phyloP scores from a whole-genome alignment of 2,113 vertebrate species.

The Otus sunia region DNA sequence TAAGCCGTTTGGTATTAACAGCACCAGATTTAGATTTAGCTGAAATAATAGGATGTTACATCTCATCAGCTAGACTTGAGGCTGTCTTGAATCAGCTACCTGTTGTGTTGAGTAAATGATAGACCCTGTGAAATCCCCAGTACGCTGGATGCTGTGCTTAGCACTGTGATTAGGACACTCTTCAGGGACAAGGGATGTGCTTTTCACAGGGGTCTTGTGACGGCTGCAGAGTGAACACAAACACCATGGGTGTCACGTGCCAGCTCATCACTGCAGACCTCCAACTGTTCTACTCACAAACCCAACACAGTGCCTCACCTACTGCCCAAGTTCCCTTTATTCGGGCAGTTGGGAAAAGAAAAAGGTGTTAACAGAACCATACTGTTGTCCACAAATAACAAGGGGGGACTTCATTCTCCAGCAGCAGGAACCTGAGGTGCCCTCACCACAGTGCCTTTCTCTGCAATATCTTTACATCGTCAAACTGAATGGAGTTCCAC shows the following conservation, averaged over 20 bases:
- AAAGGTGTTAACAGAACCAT: neutral
- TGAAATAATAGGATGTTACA: neutral
- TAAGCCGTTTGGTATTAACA: constrained; percentile 29
- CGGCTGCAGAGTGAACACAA: neutral
- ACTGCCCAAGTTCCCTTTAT: neutral
- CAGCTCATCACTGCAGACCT: neutral
- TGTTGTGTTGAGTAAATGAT: neutral
- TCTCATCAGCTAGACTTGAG: constrained; percentile 12
- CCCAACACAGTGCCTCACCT: neutral
- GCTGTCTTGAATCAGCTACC: neutral
- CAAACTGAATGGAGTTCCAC: neutral
- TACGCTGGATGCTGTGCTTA: neutral
- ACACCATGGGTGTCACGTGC: fast-evolving
- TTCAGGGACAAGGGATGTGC: fast-evolving
- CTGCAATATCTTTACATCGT: neutral
- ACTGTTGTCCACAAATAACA: neutral
- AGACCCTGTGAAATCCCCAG: neutral
- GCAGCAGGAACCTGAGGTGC: neutral
- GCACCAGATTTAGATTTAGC: neutral
- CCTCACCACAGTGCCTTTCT: neutral
- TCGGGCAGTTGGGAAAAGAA: fast-evolving
- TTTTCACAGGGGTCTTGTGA: neutral
- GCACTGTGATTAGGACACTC: neutral
- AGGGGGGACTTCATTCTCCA: neutral
- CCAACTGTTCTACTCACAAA: neutral